A percentile compares a stretch with the other conserved stretches of the same genome.
These are phyloP conservation scores for Doris montereyensis DNA, from an alignment of 2,888 invertebrate genomes.

Conservation along the genomic window DNA sequence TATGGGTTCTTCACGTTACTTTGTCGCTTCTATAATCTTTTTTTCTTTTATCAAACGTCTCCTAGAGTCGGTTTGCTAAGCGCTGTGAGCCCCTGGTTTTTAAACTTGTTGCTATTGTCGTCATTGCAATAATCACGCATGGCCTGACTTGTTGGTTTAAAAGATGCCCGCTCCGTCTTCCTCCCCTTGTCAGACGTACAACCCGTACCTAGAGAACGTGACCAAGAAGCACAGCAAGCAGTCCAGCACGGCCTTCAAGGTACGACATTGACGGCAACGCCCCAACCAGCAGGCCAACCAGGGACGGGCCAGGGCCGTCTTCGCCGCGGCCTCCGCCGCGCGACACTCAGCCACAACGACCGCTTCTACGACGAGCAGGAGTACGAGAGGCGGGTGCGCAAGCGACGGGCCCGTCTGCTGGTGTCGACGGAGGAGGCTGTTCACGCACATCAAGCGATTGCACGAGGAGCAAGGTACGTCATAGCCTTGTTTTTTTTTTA, in stretches of 20 bases:
- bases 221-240: constrained; percentile 59
- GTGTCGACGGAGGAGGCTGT: constrained; percentile 97
- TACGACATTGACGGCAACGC: constrained; percentile 90
- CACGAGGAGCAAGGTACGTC: constrained; percentile 73
- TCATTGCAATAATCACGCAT: too few relatives aligned
- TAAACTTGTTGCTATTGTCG: too few relatives aligned
- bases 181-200: constrained; percentile 96
- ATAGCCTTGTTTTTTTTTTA: too few relatives aligned
- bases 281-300: constrained; percentile 53
- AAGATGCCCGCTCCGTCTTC: too few relatives aligned
- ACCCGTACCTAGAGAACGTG: constrained; percentile 81
- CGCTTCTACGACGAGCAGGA: constrained; percentile 98
- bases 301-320: constrained; percentile 65
- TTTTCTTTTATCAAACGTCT: too few relatives aligned
- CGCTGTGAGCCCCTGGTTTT: too few relatives aligned
- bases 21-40: too few relatives aligned
- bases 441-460: constrained; percentile 94
- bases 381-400: constrained; percentile 92
- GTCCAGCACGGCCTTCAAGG: constrained; percentile 78
- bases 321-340: constrained; percentile 84
- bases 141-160: too few relatives aligned
- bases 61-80: too few relatives aligned
- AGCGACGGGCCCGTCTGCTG: constrained; percentile 89
- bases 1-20: too few relatives aligned
- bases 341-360: too few relatives aligned